Evolutionary conservation across 2,888 invertebrate genomes (phyloP).

Genomic region (Thumatha senex): DNA sequence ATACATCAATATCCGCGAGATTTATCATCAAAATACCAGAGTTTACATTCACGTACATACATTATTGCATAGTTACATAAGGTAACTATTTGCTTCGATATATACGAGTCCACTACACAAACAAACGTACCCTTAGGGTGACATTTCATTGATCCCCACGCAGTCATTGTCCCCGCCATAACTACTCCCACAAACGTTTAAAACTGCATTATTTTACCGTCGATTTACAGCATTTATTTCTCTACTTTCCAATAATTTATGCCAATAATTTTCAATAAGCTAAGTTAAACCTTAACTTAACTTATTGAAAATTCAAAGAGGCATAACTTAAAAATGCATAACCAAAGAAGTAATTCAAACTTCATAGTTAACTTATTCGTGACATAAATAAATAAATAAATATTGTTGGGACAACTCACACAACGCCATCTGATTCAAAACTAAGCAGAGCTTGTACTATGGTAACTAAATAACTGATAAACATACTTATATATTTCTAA

Average conservation of each 20-base stretch:
- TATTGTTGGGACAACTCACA: too few relatives aligned
- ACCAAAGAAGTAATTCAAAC: too few relatives aligned
- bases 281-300: too few relatives aligned
- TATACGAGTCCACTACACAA: conserved; percentile 12
- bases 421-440: too few relatives aligned
- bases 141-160: conserved; percentile 49
- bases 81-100: not conserved
- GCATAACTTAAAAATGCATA: too few relatives aligned
- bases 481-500: too few relatives aligned
- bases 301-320: too few relatives aligned
- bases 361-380: too few relatives aligned
- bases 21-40: conserved; percentile 17
- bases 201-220: conserved; percentile 36
- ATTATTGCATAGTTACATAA: not conserved
- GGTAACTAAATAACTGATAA: too few relatives aligned
- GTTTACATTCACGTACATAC: not conserved
- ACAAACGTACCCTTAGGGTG: conserved; percentile 33
- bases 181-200: conserved; percentile 19
- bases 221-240: conserved; percentile 28
- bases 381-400: too few relatives aligned
- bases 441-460: too few relatives aligned
- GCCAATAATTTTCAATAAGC: not conserved
- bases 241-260: conserved; percentile 11
- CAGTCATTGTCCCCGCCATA: conserved; percentile 40
- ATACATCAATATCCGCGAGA: conserved; percentile 22